Evolutionary conservation across 2,113 vertebrate genomes (phyloP).

Genomic region (Phocoena phocoena): DNA sequence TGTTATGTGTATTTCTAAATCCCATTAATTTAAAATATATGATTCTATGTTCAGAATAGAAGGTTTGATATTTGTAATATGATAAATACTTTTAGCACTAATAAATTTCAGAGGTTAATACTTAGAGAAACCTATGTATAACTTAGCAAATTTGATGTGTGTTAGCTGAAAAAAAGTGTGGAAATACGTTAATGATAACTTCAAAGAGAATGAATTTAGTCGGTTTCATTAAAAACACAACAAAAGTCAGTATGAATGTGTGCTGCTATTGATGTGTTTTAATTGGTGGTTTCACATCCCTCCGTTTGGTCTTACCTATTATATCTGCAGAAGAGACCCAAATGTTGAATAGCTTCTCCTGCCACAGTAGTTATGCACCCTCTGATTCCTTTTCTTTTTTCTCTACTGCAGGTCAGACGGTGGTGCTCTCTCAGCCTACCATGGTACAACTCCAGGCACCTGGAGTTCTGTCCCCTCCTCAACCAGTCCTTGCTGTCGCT

Average conservation of each 20-base stretch:
- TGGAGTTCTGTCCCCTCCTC: constrained; percentile 81
- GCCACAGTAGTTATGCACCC: rapidly evolving
- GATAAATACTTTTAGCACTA: constrained; percentile 17
- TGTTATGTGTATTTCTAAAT: neutral
- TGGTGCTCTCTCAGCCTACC: constrained; percentile 88
- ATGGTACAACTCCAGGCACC: constrained; percentile 90
- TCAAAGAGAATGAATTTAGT: neutral
- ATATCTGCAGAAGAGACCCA: neutral
- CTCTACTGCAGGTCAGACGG: constrained; percentile 83
- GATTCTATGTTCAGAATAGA: neutral
- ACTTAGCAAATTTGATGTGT: neutral
- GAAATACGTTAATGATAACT: neutral
- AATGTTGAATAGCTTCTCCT: neutral
- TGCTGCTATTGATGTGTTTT: neutral
- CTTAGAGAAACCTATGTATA: neutral
- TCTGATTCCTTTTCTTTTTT: neutral
- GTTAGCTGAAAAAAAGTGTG: constrained; percentile 1
- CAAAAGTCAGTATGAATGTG: neutral
- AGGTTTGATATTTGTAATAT: neutral
- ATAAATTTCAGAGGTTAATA: neutral
- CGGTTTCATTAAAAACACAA: neutral
- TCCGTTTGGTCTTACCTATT: neutral
- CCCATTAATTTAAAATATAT: constrained; percentile 8
- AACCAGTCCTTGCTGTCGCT: constrained; percentile 81
- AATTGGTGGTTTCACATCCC: neutral